These are phyloP conservation scores for Apamea epomidion DNA, from an alignment of 2,888 invertebrate genomes.

Conservation along the genomic window DNA sequence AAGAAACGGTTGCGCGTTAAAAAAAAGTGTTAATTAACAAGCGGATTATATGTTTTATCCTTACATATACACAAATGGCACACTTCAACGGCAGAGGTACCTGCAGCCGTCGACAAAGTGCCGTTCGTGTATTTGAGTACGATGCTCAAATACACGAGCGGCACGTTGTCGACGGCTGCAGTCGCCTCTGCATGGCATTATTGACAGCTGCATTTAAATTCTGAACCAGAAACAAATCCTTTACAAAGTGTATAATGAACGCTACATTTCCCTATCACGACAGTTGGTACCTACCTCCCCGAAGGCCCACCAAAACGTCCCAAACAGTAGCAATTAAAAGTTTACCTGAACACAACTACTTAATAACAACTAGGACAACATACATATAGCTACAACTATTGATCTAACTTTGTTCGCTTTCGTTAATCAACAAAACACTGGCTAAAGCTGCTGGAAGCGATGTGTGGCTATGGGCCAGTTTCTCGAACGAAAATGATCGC, in stretches of 20 bases:
- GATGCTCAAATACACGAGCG: too few relatives aligned
- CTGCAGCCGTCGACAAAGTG: too few relatives aligned
- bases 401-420: constrained; percentile 64
- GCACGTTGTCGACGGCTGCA: too few relatives aligned
- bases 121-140: too few relatives aligned
- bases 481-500: background rate
- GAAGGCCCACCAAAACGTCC: constrained; percentile 44
- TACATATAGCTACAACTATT: constrained; percentile 62
- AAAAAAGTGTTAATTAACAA: background rate
- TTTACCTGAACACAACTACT: constrained; percentile 63
- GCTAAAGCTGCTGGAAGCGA: constrained; percentile 21
- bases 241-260: constrained; percentile 31
- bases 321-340: constrained; percentile 66
- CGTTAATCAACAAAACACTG: constrained; percentile 59
- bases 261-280: constrained; percentile 35
- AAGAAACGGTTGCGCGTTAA: too few relatives aligned
- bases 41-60: background rate
- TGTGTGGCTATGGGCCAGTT: background rate
- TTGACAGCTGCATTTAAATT: background rate
- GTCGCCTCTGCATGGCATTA: background rate
- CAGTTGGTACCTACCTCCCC: constrained; percentile 27
- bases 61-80: too few relatives aligned
- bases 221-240: background rate
- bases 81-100: too few relatives aligned
- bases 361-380: constrained; percentile 59